A percentile compares a stretch with the other conserved stretches of the same genome.
Conservation (phyloP, 2,113 vertebrate genomes). For the Speoplatyrhinus poulsoni region DNA sequence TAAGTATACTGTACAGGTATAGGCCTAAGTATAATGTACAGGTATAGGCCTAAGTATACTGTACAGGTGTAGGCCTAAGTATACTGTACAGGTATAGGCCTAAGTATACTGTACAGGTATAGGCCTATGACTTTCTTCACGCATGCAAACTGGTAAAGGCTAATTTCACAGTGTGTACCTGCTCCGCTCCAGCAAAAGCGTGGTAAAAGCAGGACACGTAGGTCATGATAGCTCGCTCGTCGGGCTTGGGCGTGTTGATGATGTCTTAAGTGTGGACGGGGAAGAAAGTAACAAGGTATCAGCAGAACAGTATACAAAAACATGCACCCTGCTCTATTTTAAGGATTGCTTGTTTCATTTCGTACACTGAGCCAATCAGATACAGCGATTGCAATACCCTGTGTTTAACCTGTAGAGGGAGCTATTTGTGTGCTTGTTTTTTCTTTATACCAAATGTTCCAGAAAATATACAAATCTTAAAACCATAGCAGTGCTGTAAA, state of each 20-base stretch:
- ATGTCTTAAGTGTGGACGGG: conserved; percentile 80
- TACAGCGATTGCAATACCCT: no score
- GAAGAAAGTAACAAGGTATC: conserved; percentile 1
- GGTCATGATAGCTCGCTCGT: conserved; percentile 99
- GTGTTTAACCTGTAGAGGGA: not conserved
- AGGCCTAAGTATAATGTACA: no score
- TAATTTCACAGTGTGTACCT: conserved; percentile 76
- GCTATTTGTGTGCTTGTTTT: not conserved
- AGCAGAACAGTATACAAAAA: conserved; percentile 14
- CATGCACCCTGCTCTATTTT: no score
- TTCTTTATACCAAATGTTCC: no score
- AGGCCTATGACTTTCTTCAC: no score
- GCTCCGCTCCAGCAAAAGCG: conserved; percentile 98
- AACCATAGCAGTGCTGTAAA: no score
- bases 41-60: no score
- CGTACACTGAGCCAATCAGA: not conserved
- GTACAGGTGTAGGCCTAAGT: no score
- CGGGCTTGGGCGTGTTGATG: conserved; percentile 97
- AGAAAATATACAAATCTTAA: no score
- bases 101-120: no score
- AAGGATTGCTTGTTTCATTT: not conserved
- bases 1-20: no score
- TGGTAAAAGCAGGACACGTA: conserved; percentile 99
- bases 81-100: no score
- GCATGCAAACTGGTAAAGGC: not conserved